phyloP scores from a whole-genome alignment of 1,140 invertebrate genomes.

The Caenorhabditis brenneri region DNA sequence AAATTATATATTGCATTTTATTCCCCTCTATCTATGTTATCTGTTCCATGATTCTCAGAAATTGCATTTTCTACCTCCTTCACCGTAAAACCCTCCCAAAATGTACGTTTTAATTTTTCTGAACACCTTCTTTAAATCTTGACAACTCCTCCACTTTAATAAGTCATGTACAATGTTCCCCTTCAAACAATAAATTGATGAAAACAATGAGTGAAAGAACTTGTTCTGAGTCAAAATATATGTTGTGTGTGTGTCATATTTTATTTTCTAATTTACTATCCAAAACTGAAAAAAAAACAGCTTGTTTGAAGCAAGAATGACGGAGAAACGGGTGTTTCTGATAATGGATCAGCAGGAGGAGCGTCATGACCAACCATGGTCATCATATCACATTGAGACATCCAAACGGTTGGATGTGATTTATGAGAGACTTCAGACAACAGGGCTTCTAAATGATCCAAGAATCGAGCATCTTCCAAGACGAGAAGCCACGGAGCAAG shows the following conservation, averaged over 20 bases:
- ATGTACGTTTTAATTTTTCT: too few relatives aligned
- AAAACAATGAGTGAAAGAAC: too few relatives aligned
- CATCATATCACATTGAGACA: slow-evolving; percentile 21
- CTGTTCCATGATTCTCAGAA: slow-evolving; percentile 24
- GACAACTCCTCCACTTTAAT: too few relatives aligned
- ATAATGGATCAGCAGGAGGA: not conserved
- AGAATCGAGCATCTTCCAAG: not conserved
- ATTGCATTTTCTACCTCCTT: not conserved
- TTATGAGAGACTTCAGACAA: not conserved
- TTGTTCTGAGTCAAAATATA: too few relatives aligned
- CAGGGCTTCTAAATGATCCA: not conserved
- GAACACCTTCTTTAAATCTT: too few relatives aligned
- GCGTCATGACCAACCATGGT: not conserved
- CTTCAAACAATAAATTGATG: too few relatives aligned
- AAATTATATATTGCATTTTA: not conserved
- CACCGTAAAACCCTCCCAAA: too few relatives aligned
- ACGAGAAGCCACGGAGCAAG: not conserved
- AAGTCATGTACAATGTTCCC: too few relatives aligned
- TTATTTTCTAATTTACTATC: too few relatives aligned
- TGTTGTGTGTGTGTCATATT: too few relatives aligned
- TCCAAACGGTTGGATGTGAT: not conserved
- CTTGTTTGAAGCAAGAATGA: not conserved
- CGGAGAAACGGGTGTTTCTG: not conserved
- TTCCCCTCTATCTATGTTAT: not conserved
- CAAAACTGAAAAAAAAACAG: too few relatives aligned